Evolutionary conservation across 1,140 invertebrate species (phyloP), one percentile per base, ranked within the genome.

Genomic region (Maniola jurtina): DNA sequence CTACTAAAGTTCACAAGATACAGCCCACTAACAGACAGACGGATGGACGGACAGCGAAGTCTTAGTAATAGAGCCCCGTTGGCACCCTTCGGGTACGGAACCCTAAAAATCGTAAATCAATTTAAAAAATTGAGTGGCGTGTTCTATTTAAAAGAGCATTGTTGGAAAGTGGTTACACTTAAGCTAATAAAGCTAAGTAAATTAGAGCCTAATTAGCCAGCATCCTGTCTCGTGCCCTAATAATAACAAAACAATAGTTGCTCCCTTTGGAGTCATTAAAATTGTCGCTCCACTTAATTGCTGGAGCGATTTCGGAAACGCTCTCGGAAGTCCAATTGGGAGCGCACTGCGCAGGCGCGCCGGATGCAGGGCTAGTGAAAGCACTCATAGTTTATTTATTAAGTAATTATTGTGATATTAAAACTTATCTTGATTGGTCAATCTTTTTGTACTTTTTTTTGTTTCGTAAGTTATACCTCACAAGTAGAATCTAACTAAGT

Each of bases 241-340:
- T 85, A 86, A 88, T 89, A 86, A 89, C 85, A 88, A 89, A 89
- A 86, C 87, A 88, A 89, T 89, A 86, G 83, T 78, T 75, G 77
- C 74, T 84, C 81, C 79, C 82, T 83, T 75, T 81, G 52, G 62
- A 81, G 70, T 83, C 79, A 83, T 86, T 84, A 83, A 85, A 83
- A 86, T 79, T 77, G 80, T 86, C 80, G 83, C 77, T 82, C 69
- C 68, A 68, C 77, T 79, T 84, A 80, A 78, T 81, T 81, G 80
- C 76, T 70, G 78, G 81, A 84, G 77, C 80, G 83, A 86, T 86
- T 88, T 89, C 87, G 85, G 87, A 89, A 88, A 86, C 76, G 77
- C 73, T 75, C 71, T 90, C 86, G 88, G 88, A 90, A 90, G 88
- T 90, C 80, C 88, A 90, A 90, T 90, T 90, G 86, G 79, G 87